Evolutionary conservation across 2,113 vertebrate genomes (phyloP).

Genomic region (Elachura formosa): DNA sequence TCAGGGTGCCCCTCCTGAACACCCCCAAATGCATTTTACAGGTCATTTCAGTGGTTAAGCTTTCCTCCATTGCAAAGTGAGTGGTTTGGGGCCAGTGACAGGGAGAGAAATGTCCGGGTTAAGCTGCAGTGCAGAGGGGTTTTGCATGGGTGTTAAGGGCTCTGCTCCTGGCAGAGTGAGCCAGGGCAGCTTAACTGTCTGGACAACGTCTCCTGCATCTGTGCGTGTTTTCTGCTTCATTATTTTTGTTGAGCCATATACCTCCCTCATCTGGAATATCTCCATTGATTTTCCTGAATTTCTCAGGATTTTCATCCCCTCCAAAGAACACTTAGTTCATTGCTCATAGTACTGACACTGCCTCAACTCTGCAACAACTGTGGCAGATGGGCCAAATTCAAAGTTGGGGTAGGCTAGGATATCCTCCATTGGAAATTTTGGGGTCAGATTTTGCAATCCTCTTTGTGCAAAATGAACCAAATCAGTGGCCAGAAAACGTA

Average conservation of each 20-base stretch:
- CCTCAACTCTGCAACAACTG: background rate
- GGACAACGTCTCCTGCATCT: background rate
- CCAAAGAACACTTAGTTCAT: background rate
- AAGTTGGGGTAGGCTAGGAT: background rate
- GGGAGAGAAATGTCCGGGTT: background rate
- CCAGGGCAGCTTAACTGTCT: background rate
- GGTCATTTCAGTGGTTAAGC: background rate
- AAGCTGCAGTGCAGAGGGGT: background rate
- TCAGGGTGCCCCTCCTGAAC: background rate
- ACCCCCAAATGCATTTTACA: background rate
- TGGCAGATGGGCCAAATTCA: background rate
- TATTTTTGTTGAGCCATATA: background rate
- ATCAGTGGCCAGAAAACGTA: background rate
- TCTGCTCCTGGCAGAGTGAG: background rate
- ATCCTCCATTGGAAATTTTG: background rate
- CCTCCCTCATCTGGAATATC: background rate
- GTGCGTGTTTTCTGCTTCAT: background rate
- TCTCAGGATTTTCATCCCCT: background rate
- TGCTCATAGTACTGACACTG: background rate
- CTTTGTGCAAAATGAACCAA: background rate
- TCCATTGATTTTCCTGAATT: background rate
- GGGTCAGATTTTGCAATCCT: background rate
- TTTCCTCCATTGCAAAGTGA: background rate
- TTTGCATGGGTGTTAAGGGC: background rate
- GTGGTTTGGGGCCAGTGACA: background rate